phyloP scores from a whole-genome alignment of 2,888 invertebrate species.

The Tipula confusa region DNA sequence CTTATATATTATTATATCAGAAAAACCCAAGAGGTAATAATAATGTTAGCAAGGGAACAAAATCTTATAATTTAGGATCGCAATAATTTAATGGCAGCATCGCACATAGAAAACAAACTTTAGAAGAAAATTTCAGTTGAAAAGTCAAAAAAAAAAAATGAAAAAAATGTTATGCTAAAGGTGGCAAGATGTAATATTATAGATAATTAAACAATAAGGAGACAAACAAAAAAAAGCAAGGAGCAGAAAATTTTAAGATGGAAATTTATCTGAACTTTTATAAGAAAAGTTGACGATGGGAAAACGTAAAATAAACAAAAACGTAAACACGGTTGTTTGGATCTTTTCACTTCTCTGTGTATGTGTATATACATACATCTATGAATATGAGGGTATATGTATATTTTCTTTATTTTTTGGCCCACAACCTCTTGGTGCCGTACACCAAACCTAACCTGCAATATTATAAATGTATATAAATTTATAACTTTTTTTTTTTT shows the following conservation, averaged over 20 bases:
- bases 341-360: background rate
- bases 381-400: background rate
- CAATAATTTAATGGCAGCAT: slow-evolving; percentile 15
- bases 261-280: background rate
- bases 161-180: background rate
- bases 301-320: background rate
- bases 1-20: background rate
- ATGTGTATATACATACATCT: too few relatives aligned
- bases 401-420: background rate
- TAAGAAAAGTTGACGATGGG: slow-evolving; percentile 14
- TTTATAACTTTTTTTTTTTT: background rate
- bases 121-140: background rate
- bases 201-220: slow-evolving; percentile 7
- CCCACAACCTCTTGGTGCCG: background rate
- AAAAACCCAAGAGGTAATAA: background rate
- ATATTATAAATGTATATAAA: background rate
- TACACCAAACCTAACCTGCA: background rate
- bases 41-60: background rate
- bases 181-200: slow-evolving; percentile 20
- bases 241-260: background rate
- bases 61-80: slow-evolving; percentile 20
- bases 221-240: background rate
- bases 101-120: slow-evolving; percentile 14
- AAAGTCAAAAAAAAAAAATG: background rate
- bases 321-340: background rate